Evolutionary conservation across 2,113 vertebrate species (phyloP).

Genomic region (Desmodus rotundus): DNA sequence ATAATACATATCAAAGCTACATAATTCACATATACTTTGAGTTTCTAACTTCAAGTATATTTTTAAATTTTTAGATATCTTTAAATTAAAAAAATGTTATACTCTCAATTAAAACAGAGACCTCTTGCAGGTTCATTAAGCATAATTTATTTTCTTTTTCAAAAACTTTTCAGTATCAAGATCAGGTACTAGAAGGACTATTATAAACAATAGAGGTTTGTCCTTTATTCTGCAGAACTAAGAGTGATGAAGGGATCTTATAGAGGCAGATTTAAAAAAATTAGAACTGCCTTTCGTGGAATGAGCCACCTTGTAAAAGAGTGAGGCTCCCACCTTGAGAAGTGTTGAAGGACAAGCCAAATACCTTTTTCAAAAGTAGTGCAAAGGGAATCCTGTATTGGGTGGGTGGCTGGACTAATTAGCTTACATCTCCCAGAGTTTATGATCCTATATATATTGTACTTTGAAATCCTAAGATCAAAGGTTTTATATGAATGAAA

Average conservation of each 20-base stretch:
- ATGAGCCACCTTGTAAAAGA: background rate
- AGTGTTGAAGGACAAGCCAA: background rate
- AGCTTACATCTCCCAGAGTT: background rate
- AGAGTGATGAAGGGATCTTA: background rate
- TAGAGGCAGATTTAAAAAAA: background rate
- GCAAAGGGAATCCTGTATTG: background rate
- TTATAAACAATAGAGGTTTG: background rate
- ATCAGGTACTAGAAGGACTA: background rate
- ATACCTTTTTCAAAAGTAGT: background rate
- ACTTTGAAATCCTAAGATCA: slow-evolving; percentile 33
- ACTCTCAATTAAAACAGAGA: background rate
- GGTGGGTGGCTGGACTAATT: background rate
- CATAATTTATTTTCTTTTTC: background rate
- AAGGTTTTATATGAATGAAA: background rate
- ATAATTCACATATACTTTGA: background rate
- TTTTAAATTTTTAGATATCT: background rate
- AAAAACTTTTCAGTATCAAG: background rate
- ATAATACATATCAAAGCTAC: background rate
- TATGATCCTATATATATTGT: background rate
- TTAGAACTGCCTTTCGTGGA: background rate
- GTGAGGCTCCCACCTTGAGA: background rate
- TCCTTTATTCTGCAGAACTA: background rate
- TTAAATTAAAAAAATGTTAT: background rate
- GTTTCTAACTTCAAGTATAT: slow-evolving; percentile 12
- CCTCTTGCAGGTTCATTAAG: background rate